Base-by-base conservation (phyloP, 2,113 vertebrate species). In the Mionectes macconnelli region DNA sequence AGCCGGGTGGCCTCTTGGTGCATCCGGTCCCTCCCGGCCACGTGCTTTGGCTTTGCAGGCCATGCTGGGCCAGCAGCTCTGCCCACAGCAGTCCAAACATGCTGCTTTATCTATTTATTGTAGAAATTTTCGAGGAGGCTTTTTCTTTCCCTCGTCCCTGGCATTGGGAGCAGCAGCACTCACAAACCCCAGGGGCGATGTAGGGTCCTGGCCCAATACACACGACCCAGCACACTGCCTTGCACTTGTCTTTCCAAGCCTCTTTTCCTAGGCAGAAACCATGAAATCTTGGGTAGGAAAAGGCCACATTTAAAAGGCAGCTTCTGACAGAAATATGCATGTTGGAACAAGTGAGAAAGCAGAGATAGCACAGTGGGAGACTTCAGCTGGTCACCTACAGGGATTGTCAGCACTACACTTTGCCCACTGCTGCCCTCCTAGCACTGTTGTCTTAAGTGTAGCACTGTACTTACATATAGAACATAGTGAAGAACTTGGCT, bases 1-100 rank as follows among this genome's bases (percentile, higher is more conserved):
- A 78, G 82, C 35, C 0, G 0, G 66, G 60, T 4, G 6, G 50
- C 75, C 76, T 44, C 55, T 33, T 1, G 1, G 19, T 7, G 4
- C 10, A 0, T 21, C 63, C 77, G 74, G 84, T 45, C 40, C 44
- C 19, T 52, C 42, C 63, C 5, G 1, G 87, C 79, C 75, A 12
- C 1, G 1, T 4, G 23, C 70, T 82, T 82, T 0, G 15, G 83
- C 83, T 90, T 80, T 35, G 4, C 18, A 5, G 49, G 70, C 42
- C 3, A 0, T 62, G 33, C 74, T 56, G 2, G 24, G 66, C 62
- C 75, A 44, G 72, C 72, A 83, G 72, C 64, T 3, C 20, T 80
- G n/a, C 66, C 47, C 22, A 1, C 0, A 3, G 27, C 6, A 2
- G 52, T 1, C 35, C 87, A 60, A 33, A 5, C 49, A 52, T 0